Evolutionary conservation across 2,888 invertebrate genomes (phyloP).

Genomic region (Chymomyza procnemis): DNA sequence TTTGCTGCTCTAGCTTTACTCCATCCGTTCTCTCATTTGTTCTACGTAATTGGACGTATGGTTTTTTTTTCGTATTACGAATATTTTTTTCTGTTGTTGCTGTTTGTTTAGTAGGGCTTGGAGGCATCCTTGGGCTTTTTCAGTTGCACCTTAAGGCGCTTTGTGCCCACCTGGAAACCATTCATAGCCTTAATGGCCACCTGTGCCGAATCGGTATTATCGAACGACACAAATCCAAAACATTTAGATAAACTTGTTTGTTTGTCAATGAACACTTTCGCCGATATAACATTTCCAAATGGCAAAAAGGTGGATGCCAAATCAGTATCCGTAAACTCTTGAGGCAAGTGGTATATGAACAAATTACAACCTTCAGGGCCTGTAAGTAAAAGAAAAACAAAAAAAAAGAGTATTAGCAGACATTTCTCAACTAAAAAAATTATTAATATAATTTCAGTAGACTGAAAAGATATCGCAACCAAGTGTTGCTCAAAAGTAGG

Average conservation of each 20-base stretch:
- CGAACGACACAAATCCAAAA: slow-evolving; percentile 98
- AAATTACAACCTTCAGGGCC: slow-evolving; percentile 99
- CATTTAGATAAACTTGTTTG: slow-evolving; percentile 99
- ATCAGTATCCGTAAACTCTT: slow-evolving; percentile 98
- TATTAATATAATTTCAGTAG: too few species aligned
- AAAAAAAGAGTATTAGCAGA: background rate
- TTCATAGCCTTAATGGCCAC: slow-evolving; percentile 98
- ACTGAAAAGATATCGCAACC: too few species aligned
- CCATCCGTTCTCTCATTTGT: background rate
- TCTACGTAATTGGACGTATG: background rate
- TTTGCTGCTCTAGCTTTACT: background rate
- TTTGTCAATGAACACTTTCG: slow-evolving; percentile 99
- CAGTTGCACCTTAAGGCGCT: slow-evolving; percentile 97
- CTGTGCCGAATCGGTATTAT: slow-evolving; percentile 95
- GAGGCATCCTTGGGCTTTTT: slow-evolving; percentile 96
- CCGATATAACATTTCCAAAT: slow-evolving; percentile 98
- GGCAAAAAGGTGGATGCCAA: slow-evolving; percentile 97
- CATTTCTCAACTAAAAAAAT: too few species aligned
- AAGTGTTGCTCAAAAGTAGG: too few species aligned
- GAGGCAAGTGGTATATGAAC: slow-evolving; percentile 99
- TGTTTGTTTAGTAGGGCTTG: slow-evolving; percentile 88
- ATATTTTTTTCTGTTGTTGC: slow-evolving; percentile 15
- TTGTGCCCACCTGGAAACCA: slow-evolving; percentile 98
- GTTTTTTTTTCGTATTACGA: slow-evolving; percentile 1
- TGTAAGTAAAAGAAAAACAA: slow-evolving; percentile 60